phyloP scores from a whole-genome alignment of 2,797 vertebrate genomes.

The Argya squamiceps region DNA sequence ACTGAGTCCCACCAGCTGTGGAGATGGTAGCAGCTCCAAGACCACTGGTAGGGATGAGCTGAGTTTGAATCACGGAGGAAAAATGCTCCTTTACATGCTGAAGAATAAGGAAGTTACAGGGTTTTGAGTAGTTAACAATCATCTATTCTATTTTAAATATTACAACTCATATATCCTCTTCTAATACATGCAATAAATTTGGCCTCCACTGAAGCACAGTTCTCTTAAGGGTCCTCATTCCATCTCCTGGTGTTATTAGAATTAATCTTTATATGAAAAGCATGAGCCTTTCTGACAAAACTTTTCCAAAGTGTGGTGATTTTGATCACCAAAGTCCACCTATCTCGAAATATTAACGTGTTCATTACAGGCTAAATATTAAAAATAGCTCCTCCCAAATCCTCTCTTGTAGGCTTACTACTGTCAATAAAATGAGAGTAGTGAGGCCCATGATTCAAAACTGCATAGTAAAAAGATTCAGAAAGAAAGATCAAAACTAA shows the following conservation, averaged over 20 bases:
- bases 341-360: neutral
- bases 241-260: neutral
- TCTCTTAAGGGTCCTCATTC: neutral
- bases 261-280: neutral
- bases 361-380: neutral
- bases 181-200: neutral
- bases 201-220: neutral
- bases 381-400: neutral
- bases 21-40: neutral
- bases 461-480: neutral
- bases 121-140: neutral
- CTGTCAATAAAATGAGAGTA: neutral
- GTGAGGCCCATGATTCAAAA: neutral
- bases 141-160: neutral
- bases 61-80: neutral
- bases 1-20: neutral
- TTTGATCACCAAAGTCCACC: neutral
- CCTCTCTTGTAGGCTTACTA: neutral
- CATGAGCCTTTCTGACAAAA: neutral
- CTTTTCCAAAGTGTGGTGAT: fast-evolving
- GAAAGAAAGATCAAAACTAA: neutral
- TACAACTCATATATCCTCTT: neutral
- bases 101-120: neutral
- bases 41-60: neutral
- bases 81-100: neutral